A percentile compares a stretch with the other conserved stretches of the same genome.
Evolutionary conservation across 2,113 vertebrate species (phyloP).

Genomic region (Ctenomys sociabilis): DNA sequence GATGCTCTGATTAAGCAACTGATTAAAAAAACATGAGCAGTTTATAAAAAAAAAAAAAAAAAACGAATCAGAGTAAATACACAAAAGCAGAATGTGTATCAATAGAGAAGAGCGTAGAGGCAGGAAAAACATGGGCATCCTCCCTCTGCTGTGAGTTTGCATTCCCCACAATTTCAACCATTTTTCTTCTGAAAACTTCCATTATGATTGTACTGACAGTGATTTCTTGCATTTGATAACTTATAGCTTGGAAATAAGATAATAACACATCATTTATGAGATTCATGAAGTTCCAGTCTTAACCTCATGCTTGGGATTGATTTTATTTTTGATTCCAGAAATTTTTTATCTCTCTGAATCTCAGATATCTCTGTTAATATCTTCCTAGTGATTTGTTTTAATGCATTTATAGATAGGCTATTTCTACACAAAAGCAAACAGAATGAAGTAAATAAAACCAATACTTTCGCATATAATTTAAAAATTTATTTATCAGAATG

Average conservation of each 20-base stretch:
- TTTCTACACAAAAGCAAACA: background rate
- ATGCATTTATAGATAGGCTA: background rate
- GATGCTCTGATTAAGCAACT: conserved; percentile 64
- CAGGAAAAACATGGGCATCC: background rate
- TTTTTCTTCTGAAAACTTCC: conserved; percentile 35
- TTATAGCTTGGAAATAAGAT: background rate
- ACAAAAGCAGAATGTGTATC: conserved; percentile 59
- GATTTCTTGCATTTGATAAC: background rate
- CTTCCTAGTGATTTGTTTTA: conserved; percentile 17
- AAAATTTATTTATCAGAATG: conserved; percentile 32
- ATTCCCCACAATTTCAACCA: background rate
- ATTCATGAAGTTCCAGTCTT: background rate
- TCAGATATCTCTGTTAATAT: background rate
- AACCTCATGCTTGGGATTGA: background rate
- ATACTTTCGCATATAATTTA: background rate
- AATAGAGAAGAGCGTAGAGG: background rate
- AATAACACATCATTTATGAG: background rate
- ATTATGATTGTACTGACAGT: background rate
- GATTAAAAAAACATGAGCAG: conserved; percentile 42
- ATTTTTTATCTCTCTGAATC: background rate
- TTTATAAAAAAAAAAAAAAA: conserved; percentile 37
- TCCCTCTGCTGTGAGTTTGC: background rate
- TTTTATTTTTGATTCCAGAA: conserved; percentile 11
- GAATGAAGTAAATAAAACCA: background rate
- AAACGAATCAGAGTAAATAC: conserved; percentile 1